Evolutionary conservation across 2,797 vertebrate species (phyloP), one percentile per base, ranked within the genome.

Genomic region (Taenioides sp.): DNA sequence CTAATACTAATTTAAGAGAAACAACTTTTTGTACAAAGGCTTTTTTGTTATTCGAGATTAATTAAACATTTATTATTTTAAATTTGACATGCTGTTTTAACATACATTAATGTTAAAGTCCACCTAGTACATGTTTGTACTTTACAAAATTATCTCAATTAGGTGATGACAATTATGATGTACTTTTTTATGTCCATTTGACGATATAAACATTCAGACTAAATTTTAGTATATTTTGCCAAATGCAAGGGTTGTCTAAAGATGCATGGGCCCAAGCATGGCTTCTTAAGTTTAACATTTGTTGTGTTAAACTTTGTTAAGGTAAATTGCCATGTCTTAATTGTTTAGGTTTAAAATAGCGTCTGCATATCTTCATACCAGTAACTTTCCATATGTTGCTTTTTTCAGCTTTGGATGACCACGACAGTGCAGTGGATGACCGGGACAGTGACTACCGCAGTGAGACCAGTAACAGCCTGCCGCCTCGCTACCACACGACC

Each of bases 401-500:
- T 70, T 50, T 70, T 75, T 62, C 85, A 99, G 98, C 96, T 60
- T 93, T 97, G 71, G 98, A 99, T 84, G 98, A 99, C 69, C 95
- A 95, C 49, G 98, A 99, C 89, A 99, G 97, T 63, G 96, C 96
- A 0, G 95, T 96, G 9, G 98, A 99, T 31, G 98, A 99, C 86
- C 91, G 97, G 72, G 98, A 99, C 81, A 99, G 98, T 4, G 98
- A 99, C 92, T 99, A 98, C 74, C 96, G 97, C 79, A 99, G 98
- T 0, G 98, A 99, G 90, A 96, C 97, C 0, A 98, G 98, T 86
- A 97, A 89, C 90, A 97, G 97, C 88, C 81, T 97, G 54, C 98
- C 97, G 6, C 96, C 96, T 0, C 95, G 94, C 0, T 98, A 94
- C 90, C 96, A 97, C 87, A 97, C 94, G 0, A 97, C 96, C 0